Evolutionary conservation across 2,888 invertebrate species (phyloP).

Genomic region (Drosophila recens): DNA sequence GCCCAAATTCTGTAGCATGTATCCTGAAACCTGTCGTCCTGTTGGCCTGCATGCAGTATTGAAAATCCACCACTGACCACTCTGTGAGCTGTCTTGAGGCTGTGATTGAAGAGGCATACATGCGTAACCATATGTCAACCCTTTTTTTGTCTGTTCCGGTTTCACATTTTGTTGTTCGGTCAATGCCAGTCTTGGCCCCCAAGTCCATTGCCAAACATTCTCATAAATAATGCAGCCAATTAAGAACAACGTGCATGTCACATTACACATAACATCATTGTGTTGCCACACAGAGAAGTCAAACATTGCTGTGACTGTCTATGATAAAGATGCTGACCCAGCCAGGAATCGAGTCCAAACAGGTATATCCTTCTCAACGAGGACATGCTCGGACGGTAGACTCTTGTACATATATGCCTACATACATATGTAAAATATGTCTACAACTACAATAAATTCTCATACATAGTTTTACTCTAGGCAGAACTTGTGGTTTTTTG

Average conservation of each 20-base stretch:
- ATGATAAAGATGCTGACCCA: conserved; percentile 21
- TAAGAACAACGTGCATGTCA: conserved; percentile 63
- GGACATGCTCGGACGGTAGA: conserved; percentile 41
- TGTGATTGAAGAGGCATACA: conserved; percentile 57
- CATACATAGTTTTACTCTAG: conserved; percentile 15
- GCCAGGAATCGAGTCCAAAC: neutral
- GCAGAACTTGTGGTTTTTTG: conserved; percentile 24
- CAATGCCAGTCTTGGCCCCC: neutral
- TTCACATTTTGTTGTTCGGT: conserved; percentile 15
- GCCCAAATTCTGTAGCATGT: conserved; percentile 24
- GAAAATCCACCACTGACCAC: conserved; percentile 26
- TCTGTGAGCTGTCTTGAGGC: conserved; percentile 21
- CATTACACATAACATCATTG: conserved; percentile 39
- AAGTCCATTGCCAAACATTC: conserved; percentile 4
- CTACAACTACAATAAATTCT: conserved; percentile 1
- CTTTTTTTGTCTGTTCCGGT: conserved; percentile 51
- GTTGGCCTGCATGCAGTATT: neutral
- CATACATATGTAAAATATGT: conserved; percentile 1
- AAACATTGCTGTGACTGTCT: conserved; percentile 19
- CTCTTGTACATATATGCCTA: conserved; percentile 15
- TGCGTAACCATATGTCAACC: conserved; percentile 66
- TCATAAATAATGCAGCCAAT: conserved; percentile 76
- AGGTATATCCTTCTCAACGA: conserved; percentile 52
- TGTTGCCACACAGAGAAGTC: neutral
- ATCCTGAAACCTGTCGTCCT: neutral